Evolutionary conservation across 2,888 invertebrate genomes (phyloP), one percentile per base, ranked within the genome.

Genomic region (Ramazzottius varieornatus): DNA sequence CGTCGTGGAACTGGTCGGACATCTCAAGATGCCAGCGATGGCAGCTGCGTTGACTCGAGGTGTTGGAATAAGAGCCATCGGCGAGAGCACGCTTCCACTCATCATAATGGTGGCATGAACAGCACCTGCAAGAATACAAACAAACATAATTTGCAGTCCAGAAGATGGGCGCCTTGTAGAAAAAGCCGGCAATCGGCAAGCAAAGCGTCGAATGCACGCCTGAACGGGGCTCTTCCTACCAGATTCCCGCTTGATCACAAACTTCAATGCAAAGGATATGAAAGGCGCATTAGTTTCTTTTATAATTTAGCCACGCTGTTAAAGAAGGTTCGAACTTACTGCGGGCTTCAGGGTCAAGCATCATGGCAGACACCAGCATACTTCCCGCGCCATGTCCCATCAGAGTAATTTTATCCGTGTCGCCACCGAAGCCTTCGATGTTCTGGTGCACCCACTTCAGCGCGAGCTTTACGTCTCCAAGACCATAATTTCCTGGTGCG

Each of bases 321-420:
- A n/a, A n/a, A n/a, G n/a, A n/a, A n/a, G n/a, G n/a, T n/a, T n/a
- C n/a, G n/a, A n/a, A 40, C 40, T 40, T 40, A 40, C 40, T 40
- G 40, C 40, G 40, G 20, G 20, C 29, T 54, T 29, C 29, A 24
- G 54, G 29, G 4, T 29, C 54, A 29, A 54, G 20, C 54, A 54
- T 54, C 54, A 54, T 54, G 54, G 54, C 54, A 4, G 54, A 54
- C 54, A 54, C 54, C 54, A 54, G 29, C 20, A 54, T 29, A 24
- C n/a, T 24, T 24, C 29, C 54, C 54, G 29, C 4, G 20, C 13
- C 54, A 13, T 54, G 13, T 4, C 29, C 54, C n/a, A 54, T 29
- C 16, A 54, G 4, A 8, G 54, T 54, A 29, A 54, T 54, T 20
- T 54, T 54, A 24, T 54, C 54, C 13, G 54, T 8, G 24, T 54